These are phyloP conservation scores for Apodemia mormo DNA, from an alignment of 2,888 invertebrate genomes.

Conservation along the genomic window DNA sequence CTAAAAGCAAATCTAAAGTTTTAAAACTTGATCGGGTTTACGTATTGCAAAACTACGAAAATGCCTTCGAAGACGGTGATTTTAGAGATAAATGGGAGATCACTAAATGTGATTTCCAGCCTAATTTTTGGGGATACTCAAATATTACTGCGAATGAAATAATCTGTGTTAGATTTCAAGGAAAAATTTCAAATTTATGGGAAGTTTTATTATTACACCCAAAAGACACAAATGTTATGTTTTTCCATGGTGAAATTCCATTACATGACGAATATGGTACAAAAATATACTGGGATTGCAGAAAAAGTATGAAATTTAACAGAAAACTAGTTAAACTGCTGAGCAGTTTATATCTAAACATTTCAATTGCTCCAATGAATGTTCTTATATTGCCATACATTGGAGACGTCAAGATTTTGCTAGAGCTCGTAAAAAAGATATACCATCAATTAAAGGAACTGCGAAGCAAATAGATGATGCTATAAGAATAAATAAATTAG, in stretches of 20 bases:
- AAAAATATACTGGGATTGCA: slow-evolving; percentile 90
- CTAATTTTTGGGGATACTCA: slow-evolving; percentile 86
- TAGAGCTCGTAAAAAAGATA: slow-evolving; percentile 85
- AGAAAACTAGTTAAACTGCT: slow-evolving; percentile 84
- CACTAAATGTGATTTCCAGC: slow-evolving; percentile 55
- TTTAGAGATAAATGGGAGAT: slow-evolving; percentile 92
- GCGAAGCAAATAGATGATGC: slow-evolving; percentile 86
- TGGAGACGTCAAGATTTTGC: slow-evolving; percentile 94
- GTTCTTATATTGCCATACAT: slow-evolving; percentile 92
- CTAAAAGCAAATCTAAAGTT: slow-evolving; percentile 40
- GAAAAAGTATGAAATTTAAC: slow-evolving; percentile 96
- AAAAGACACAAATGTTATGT: slow-evolving; percentile 80
- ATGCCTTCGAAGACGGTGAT: slow-evolving; percentile 90
- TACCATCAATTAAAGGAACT: slow-evolving; percentile 90
- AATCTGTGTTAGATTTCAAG: slow-evolving; percentile 92
- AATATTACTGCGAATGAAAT: slow-evolving; percentile 85
- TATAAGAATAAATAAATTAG: slow-evolving; percentile 74
- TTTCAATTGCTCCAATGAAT: slow-evolving; percentile 54
- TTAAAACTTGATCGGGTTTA: slow-evolving; percentile 88
- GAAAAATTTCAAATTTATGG: slow-evolving; percentile 84
- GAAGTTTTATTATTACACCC: slow-evolving; percentile 77
- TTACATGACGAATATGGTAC: slow-evolving; percentile 94
- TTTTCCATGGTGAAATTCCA: slow-evolving; percentile 92
- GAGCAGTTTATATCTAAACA: slow-evolving; percentile 77
- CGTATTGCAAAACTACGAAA: slow-evolving; percentile 91